Percentiles rank a stretch among this genome's conserved stretches.
Evolutionary conservation across 2,888 invertebrate species (phyloP).

Genomic region (Xanthia togata): DNA sequence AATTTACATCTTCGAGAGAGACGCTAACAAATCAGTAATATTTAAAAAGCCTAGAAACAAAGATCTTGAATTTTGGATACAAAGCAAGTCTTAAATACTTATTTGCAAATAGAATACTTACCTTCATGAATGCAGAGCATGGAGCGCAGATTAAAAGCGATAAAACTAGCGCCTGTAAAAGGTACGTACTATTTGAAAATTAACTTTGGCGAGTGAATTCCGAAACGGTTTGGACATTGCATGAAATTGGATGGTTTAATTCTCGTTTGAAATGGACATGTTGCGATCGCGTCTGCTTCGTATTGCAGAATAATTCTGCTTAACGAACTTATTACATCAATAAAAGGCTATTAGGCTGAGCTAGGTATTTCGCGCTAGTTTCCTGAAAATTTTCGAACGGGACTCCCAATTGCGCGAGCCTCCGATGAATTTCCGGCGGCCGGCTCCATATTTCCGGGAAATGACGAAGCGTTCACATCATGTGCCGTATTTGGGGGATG

Average conservation of each 20-base stretch:
- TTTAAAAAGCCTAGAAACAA: conserved; percentile 26
- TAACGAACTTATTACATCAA: conserved; percentile 50
- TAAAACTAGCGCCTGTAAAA: conserved; percentile 60
- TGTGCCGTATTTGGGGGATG: conserved; percentile 59
- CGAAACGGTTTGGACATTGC: conserved; percentile 43
- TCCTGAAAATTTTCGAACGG: conserved; percentile 79
- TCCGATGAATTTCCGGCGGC: conserved; percentile 84
- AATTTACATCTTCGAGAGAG: neutral
- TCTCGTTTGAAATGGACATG: conserved; percentile 37
- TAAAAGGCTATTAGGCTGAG: conserved; percentile 60
- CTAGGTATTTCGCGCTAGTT: conserved; percentile 73
- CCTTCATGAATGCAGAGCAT: conserved; percentile 59
- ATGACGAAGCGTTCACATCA: conserved; percentile 80
- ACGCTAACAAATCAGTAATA: conserved; percentile 6
- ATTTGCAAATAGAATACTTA: conserved; percentile 46
- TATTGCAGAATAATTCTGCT: conserved; percentile 38
- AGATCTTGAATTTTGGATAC: conserved; percentile 39
- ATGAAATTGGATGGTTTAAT: conserved; percentile 58
- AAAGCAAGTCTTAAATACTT: conserved; percentile 46
- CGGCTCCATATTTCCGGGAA: conserved; percentile 81
- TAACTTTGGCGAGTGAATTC: conserved; percentile 37
- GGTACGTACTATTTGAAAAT: conserved; percentile 54
- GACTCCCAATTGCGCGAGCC: conserved; percentile 80
- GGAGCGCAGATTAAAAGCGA: conserved; percentile 57
- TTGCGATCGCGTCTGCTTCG: conserved; percentile 32